Percentiles rank a stretch among this genome's conserved stretches.
phyloP scores from a whole-genome alignment of 2,888 invertebrate genomes.

The Cephus pygmeus region DNA sequence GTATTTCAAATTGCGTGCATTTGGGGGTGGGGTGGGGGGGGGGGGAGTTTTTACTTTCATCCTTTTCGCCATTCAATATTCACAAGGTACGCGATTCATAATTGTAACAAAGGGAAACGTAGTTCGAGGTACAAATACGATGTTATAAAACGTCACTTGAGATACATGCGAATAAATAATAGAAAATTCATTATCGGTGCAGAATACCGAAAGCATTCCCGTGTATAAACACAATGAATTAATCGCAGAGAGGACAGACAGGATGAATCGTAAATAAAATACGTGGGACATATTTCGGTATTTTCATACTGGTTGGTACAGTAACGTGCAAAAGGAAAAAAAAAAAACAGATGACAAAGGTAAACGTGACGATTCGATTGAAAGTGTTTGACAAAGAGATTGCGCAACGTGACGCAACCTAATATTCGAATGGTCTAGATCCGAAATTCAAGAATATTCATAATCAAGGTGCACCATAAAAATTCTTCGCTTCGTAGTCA shows the following conservation, averaged over 20 bases:
- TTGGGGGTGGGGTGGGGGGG: neutral
- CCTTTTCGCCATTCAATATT: neutral
- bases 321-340: neutral
- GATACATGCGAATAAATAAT: conserved; percentile 44
- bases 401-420: neutral
- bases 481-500: no score
- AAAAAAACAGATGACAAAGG: neutral
- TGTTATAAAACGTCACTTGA: neutral
- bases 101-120: neutral
- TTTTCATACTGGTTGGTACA: neutral
- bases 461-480: no score
- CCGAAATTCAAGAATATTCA: neutral
- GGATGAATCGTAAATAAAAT: neutral
- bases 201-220: conserved; percentile 1
- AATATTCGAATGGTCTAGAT: neutral
- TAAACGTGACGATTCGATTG: neutral
- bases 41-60: neutral
- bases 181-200: conserved; percentile 44
- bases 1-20: neutral
- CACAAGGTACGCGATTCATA: neutral
- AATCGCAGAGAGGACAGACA: neutral
- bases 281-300: neutral
- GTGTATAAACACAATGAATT: neutral
- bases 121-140: neutral
- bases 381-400: neutral